Percentiles rank a stretch among this genome's conserved stretches.
These are phyloP conservation scores for Platysteira castanea DNA, from an alignment of 2,113 vertebrate species.

Conservation along the genomic window DNA sequence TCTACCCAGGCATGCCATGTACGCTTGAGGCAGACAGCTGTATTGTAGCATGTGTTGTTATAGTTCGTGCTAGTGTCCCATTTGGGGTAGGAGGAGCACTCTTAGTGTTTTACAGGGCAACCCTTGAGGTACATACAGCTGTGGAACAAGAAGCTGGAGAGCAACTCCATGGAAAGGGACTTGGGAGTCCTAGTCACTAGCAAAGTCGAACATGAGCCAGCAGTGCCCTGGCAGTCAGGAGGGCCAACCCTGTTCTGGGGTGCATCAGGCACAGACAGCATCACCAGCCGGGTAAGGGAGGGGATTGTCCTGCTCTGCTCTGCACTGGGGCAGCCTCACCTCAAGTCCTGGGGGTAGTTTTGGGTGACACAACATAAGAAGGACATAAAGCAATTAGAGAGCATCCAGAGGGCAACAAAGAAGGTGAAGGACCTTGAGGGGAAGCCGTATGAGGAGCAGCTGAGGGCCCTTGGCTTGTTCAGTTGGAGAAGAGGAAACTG, in stretches of 20 bases:
- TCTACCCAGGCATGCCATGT: not conserved
- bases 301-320: not conserved
- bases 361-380: fast-evolving
- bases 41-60: not conserved
- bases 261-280: not conserved
- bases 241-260: not conserved
- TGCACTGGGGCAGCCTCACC: fast-evolving
- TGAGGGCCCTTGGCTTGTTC: not conserved
- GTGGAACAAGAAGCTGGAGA: not conserved
- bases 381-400: not conserved
- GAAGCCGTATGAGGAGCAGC: not conserved
- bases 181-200: fast-evolving
- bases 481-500: not conserved
- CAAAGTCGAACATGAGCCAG: fast-evolving
- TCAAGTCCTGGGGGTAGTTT: fast-evolving
- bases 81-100: not conserved
- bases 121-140: too few relatives aligned
- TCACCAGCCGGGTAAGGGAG: fast-evolving
- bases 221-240: not conserved
- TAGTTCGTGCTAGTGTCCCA: not conserved
- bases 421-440: not conserved
- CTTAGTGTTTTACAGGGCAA: not conserved
- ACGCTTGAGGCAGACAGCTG: not conserved
- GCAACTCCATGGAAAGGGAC: not conserved
- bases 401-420: not conserved